Conservation (phyloP, 1,140 invertebrate genomes). For the Eubasilissa regina region DNA sequence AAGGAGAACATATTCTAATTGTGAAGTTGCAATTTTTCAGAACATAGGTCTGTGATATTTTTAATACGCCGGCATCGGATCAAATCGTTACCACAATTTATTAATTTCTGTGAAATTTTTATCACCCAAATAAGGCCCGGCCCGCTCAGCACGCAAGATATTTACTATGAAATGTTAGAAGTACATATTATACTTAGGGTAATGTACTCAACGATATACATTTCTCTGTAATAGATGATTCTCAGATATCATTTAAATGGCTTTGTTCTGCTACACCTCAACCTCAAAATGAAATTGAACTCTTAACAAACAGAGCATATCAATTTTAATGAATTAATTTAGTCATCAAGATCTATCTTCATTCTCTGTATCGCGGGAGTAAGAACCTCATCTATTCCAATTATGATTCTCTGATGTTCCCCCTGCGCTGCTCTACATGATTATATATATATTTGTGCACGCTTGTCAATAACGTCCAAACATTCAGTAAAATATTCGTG, state of each 20-base stretch:
- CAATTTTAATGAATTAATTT: constrained; percentile 34
- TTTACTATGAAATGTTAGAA: not conserved
- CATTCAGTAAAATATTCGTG: no score
- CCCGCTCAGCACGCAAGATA: no score
- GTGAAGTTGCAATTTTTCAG: no score
- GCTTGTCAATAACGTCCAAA: no score
- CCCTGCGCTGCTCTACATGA: not conserved
- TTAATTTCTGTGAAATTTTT: not conserved
- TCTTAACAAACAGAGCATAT: not conserved
- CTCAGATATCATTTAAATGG: not conserved
- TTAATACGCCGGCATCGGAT: no score
- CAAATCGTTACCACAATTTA: no score
- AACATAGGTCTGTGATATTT: no score
- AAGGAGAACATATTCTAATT: no score
- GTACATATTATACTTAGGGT: no score
- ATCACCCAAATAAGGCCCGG: not conserved
- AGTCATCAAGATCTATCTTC: constrained; percentile 5
- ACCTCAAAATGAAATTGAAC: not conserved
- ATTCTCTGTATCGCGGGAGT: constrained; percentile 11
- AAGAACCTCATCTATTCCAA: constrained; percentile 34
- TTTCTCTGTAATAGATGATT: not conserved
- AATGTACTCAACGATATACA: not conserved
- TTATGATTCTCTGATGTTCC: constrained; percentile 8
- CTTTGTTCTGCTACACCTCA: not conserved
- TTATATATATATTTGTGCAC: no score